phyloP scores from a whole-genome alignment of 1,140 invertebrate genomes.

The Brachionus manjavacas region DNA sequence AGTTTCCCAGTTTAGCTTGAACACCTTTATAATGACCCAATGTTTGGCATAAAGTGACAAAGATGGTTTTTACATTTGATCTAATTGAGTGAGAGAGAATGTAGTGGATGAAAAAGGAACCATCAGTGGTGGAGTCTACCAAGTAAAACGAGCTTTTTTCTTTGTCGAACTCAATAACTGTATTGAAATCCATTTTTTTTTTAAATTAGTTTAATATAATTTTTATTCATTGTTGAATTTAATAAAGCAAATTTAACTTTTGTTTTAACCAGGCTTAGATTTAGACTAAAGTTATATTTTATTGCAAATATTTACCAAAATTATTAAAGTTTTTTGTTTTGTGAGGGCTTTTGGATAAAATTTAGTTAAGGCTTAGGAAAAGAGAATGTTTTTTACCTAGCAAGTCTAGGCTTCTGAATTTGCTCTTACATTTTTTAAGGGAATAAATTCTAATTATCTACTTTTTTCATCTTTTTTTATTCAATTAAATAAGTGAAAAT shows the following conservation, averaged over 20 bases:
- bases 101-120: conserved; percentile 12
- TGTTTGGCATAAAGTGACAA: background rate
- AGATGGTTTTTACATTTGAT: conserved; percentile 12
- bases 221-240: background rate
- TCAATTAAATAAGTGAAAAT: too few relatives aligned
- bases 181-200: conserved; percentile 1
- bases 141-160: background rate
- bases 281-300: too few relatives aligned
- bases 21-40: conserved; percentile 36
- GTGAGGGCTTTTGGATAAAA: too few relatives aligned
- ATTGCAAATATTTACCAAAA: background rate
- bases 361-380: too few relatives aligned
- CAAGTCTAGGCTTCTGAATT: too few relatives aligned
- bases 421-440: too few relatives aligned
- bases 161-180: background rate
- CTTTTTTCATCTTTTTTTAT: too few relatives aligned
- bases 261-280: background rate
- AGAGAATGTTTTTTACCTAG: too few relatives aligned
- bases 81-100: background rate
- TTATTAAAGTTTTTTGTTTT: too few relatives aligned
- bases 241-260: background rate
- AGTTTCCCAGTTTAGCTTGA: conserved; percentile 24
- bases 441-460: too few relatives aligned
- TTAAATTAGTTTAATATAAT: background rate
- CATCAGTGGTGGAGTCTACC: conserved; percentile 1